Percentiles rank a stretch among this genome's conserved stretches.
These are phyloP conservation scores for Hyles vespertilio DNA, from an alignment of 1,140 invertebrate genomes.

Conservation along the genomic window DNA sequence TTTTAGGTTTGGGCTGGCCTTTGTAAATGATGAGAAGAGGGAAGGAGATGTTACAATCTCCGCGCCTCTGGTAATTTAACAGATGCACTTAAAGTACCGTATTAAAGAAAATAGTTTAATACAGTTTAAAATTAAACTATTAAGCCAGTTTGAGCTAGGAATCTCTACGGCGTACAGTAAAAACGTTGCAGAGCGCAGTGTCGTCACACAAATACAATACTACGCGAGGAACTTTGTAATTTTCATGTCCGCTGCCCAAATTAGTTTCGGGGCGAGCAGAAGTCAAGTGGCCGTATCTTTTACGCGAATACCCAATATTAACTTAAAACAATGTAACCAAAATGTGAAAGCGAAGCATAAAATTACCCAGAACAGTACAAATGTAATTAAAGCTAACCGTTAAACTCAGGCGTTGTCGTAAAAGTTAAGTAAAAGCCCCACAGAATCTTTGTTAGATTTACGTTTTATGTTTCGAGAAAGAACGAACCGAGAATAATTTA, in stretches of 20 bases:
- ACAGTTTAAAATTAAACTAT: no score
- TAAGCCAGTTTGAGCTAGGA: no score
- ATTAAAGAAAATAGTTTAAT: no score
- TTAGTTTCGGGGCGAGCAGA: conserved; percentile 41
- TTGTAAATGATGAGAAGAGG: no score
- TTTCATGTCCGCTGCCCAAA: conserved; percentile 40
- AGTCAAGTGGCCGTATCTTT: conserved; percentile 53
- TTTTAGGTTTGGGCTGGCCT: no score
- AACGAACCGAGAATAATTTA: conserved; percentile 23
- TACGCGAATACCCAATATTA: conserved; percentile 50
- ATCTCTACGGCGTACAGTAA: no score
- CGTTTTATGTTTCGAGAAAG: conserved; percentile 29
- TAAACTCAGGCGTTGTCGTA: conserved; percentile 50
- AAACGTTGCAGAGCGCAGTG: no score
- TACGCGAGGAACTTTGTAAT: conserved; percentile 35
- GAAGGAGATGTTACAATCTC: no score
- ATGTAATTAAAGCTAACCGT: conserved; percentile 47
- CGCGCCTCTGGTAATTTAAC: no score
- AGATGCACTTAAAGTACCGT: no score
- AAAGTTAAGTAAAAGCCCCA: conserved; percentile 47
- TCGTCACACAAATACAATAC: no score
- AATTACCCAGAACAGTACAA: conserved; percentile 45
- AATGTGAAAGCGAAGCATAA: conserved; percentile 43
- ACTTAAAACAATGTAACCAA: conserved; percentile 62
- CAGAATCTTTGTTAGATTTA: conserved; percentile 44